phyloP scores from a whole-genome alignment of 2,797 vertebrate species.

The Balearica regulorum region DNA sequence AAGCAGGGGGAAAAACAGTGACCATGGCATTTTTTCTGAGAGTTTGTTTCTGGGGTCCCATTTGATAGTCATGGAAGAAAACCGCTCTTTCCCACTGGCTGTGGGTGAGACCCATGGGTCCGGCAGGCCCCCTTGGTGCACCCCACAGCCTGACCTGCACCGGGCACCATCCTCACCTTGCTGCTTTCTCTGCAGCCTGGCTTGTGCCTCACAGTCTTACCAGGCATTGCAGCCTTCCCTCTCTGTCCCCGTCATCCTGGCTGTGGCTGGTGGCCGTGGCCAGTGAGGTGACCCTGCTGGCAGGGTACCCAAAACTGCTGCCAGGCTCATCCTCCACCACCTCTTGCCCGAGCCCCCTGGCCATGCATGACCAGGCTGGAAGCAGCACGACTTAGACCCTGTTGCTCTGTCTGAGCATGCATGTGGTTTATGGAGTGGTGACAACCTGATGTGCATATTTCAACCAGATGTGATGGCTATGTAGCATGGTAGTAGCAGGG shows the following conservation, averaged over 20 bases:
- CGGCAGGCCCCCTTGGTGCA: background rate
- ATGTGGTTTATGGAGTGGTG: conserved; percentile 11
- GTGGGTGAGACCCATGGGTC: background rate
- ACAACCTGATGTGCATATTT: background rate
- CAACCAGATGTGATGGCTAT: conserved; percentile 41
- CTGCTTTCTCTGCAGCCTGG: background rate
- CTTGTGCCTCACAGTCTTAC: background rate
- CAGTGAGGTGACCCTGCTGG: background rate
- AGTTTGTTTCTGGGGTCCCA: background rate
- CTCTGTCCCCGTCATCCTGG: rapidly evolving
- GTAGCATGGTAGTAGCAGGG: conserved; percentile 8
- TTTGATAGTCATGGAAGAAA: background rate
- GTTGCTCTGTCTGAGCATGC: background rate
- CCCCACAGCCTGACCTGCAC: background rate
- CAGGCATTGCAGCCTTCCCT: rapidly evolving
- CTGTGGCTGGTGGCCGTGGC: background rate
- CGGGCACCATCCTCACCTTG: background rate
- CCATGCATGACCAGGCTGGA: background rate
- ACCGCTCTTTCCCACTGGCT: background rate
- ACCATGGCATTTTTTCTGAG: background rate
- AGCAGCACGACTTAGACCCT: background rate
- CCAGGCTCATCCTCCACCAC: background rate
- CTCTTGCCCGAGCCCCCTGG: background rate
- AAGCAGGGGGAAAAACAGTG: background rate
- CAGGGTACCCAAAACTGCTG: background rate